Conservation (phyloP, 2,888 invertebrate genomes). For the Cataglyphis rosenhaueri region DNA sequence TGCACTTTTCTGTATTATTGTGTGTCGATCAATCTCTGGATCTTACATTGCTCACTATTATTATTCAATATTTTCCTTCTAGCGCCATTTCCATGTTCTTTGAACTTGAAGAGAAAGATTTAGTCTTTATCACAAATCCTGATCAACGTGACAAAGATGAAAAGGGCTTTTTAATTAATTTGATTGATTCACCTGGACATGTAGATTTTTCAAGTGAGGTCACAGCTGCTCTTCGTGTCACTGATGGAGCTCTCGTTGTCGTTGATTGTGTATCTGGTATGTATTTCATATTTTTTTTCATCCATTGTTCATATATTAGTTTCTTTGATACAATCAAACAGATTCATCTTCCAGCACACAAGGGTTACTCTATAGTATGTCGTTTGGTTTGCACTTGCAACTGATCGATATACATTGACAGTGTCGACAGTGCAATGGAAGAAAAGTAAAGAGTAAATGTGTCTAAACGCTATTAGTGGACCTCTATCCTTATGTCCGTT, state of each 20-base stretch:
- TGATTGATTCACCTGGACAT: constrained; percentile 99
- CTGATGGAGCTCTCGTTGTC: constrained; percentile 99
- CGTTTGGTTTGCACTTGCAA: constrained; percentile 64
- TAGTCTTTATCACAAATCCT: constrained; percentile 95
- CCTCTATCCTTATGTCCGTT: constrained; percentile 93
- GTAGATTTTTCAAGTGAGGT: constrained; percentile 99
- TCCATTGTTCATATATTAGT: background rate
- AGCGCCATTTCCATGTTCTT: constrained; percentile 99
- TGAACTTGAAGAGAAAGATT: constrained; percentile 97
- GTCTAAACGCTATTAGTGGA: constrained; percentile 90
- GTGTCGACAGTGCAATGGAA: constrained; percentile 90
- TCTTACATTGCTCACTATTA: background rate
- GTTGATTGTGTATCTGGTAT: constrained; percentile 99
- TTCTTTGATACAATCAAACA: background rate
- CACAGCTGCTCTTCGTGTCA: constrained; percentile 99
- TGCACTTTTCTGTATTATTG: background rate
- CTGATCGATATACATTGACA: constrained; percentile 82
- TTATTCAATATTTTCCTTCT: constrained; percentile 74
- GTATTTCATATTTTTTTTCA: constrained; percentile 76
- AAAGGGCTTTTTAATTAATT: constrained; percentile 99
- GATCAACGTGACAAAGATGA: constrained; percentile 96
- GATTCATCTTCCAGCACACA: constrained; percentile 81
- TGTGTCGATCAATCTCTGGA: background rate
- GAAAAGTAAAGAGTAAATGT: constrained; percentile 87
- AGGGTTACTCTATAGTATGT: constrained; percentile 82